Evolutionary conservation across 1,140 invertebrate species (phyloP), one percentile per base, ranked within the genome.

Genomic region (Pemphigus obesinymphae): DNA sequence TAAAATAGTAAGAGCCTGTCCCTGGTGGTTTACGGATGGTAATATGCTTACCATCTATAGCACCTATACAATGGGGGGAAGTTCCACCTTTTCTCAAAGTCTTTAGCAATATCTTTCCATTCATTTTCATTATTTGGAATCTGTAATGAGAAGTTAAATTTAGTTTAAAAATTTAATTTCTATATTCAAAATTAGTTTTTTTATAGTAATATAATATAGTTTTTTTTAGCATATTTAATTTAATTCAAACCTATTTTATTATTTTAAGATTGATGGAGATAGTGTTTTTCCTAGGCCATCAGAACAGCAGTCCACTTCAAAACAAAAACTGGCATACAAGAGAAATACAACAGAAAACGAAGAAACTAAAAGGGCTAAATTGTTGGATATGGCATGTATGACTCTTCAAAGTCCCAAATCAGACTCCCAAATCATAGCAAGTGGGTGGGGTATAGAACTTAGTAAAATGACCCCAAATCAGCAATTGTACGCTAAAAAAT

Each of bases 11-110:
- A 10, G 86, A 87, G 78, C 86, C 86, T 85, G 83, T 83, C 70
- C 86, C 84, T 70, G 82, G 81, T 63, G 87, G 86, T 72, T 80
- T 70, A 82, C 85, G 83, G 75, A 88, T 86, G 75, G 82, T 84
- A 43, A 88, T 84, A 84, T 88, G 87, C 84, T 89, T 89, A n/a
- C 87, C 88, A 84, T 89, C 87, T 11, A 89, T 84, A 5, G 87
- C 86, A 26, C 86, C 87, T 37, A 88, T 81, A 83, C 87, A 88
- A 68, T 87, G 85, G 13, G n/a, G 88, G 88, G 84, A 89, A 88
- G 84, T 88, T 86, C 86, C 87, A 89, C 82, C 66, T 83, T 70
- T 85, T 78, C 82, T 86, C 26, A 61, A 61, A 61, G 13, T 61
- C 29, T 61, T 61, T 31, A 23, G 58, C 3, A 7, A 20, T 61